Base-by-base conservation (phyloP, 2,113 vertebrate species). In the Cricetomys ansorgei region DNA sequence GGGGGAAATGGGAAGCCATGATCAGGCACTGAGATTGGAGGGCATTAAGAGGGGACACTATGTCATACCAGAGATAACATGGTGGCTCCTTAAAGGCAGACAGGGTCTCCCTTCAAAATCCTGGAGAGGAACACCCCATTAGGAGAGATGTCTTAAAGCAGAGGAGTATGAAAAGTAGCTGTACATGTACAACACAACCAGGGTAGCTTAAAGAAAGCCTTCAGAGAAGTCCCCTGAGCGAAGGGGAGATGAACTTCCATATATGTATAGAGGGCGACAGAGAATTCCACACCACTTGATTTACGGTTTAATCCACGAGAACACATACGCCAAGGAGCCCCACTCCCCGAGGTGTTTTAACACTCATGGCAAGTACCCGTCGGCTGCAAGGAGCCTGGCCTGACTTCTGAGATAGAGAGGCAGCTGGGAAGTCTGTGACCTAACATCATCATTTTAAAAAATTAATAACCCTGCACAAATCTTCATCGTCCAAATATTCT, bases 401-500 rank as follows among this genome's bases (percentile, higher is more conserved):
- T 64, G 57, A 45, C 31, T 62, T 43, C 81, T 59, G 21, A 57
- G 37, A 27, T 7, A 77, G 13, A 29, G 79, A 5, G 34, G 53
- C 53, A 59, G 53, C 79, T 43, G 11, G 40, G 27, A 62, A 43
- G n/a, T 45, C 80, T 45, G 25, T 19, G 25, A 31, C 19, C 81
- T 64, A 64, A 19, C 8, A 31, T 10, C 8, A 19, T 10, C 57
- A 19, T 62, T 64, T 73, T 57, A 77, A 64, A 75, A 76, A 91
- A 95, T 73, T 88, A 59, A 48, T 55, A 89, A 59, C 16, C 37
- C 76, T 77, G 13, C 34, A 73, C 37, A 69, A 89, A 90, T 86
- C 59, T 65, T 75, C 77, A 23, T 19, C 88, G 31, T 73, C 77
- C 62, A 95, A 94, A 92, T 53, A 92, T 50, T 73, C 40, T 85